A percentile compares a stretch with the other conserved stretches of the same genome.
Evolutionary conservation across 2,888 invertebrate species (phyloP).

Genomic region (Agrilus biguttatus): DNA sequence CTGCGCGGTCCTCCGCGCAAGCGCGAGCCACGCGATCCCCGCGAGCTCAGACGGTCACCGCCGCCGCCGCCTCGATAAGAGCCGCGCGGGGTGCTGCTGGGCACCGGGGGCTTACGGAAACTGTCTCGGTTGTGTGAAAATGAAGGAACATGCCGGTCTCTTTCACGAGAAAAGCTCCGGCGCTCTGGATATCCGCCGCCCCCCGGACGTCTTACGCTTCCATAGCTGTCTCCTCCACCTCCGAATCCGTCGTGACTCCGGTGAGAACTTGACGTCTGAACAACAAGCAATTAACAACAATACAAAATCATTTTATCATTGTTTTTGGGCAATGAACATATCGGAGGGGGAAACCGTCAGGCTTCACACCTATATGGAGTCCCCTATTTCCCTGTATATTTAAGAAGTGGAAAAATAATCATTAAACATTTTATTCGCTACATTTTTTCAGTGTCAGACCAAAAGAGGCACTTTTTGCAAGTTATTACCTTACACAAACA

Average conservation of each 20-base stretch:
- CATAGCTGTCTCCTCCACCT: constrained; percentile 41
- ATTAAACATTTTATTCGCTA: neutral
- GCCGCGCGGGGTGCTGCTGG: constrained; percentile 20
- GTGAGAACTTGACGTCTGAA: constrained; percentile 30
- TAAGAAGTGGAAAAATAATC: constrained; percentile 8
- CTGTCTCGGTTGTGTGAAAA: constrained; percentile 23
- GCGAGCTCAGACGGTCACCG: constrained; percentile 24
- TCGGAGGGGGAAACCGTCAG: constrained; percentile 14
- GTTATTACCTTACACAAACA: no score
- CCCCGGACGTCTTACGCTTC: constrained; percentile 31
- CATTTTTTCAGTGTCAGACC: no score
- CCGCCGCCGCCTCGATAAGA: constrained; percentile 22
- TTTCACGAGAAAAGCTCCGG: constrained; percentile 33
- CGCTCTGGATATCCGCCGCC: constrained; percentile 40
- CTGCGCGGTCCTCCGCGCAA: constrained; percentile 40
- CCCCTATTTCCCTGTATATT: constrained; percentile 4
- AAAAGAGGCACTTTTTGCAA: no score
- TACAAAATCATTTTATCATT: constrained; percentile 4
- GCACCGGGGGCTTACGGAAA: constrained; percentile 26
- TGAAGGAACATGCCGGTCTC: constrained; percentile 25
- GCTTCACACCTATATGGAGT: constrained; percentile 18
- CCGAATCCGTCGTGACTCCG: constrained; percentile 20
- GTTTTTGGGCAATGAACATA: constrained; percentile 3
- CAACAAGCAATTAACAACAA: constrained; percentile 12
- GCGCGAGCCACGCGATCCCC: constrained; percentile 32